Evolutionary conservation across 2,888 invertebrate species (phyloP), one percentile per base, ranked within the genome.

Genomic region (Elmis aenea): DNA sequence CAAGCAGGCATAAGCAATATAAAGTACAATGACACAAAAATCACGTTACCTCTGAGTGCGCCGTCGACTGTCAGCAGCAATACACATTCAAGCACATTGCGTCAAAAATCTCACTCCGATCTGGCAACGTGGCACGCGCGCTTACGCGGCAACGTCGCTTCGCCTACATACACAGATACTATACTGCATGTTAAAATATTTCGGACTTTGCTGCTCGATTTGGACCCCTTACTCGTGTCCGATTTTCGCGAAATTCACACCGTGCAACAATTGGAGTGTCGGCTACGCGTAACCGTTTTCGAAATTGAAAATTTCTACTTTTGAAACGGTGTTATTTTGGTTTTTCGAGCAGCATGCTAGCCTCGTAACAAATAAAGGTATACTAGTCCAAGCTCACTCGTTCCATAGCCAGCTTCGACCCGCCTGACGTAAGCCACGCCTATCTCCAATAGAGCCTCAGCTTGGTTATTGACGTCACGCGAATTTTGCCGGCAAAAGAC

Each of bases 141-240:
- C 11, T 34, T 39, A 42, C 11, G 38, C 34, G 53, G 47, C 53
- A 54, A 54, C 53, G 40, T 34, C 48, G 52, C 47, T 43, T 49
- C 50, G 50, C 53, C 53, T 51, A 53, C 53, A 53, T 50, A 50
- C 50, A 48, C 48, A 44, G 46, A 50, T 49, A 50, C 49, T 37
- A 46, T 42, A 51, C 36, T 52, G 49, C 52, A 52, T 51, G 52
- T 52, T 52, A 51, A 51, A 52, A 52, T 51, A 52, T 48, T 46
- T 43, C 44, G 36, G 26, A 45, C 37, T 52, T 48, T 36, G 32
- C 25, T 29, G 26, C 22, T 35, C 31, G 10, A 34, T 51, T 49
- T 49, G 13, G 23, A 9, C 29, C 34, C 24, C 29, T 49, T 42
- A 26, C 36, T 22, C 33, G 13, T 23, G 9, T 27, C 44, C 16